phyloP scores from a whole-genome alignment of 2,797 vertebrate genomes.

The Chloroceryle amazona region DNA sequence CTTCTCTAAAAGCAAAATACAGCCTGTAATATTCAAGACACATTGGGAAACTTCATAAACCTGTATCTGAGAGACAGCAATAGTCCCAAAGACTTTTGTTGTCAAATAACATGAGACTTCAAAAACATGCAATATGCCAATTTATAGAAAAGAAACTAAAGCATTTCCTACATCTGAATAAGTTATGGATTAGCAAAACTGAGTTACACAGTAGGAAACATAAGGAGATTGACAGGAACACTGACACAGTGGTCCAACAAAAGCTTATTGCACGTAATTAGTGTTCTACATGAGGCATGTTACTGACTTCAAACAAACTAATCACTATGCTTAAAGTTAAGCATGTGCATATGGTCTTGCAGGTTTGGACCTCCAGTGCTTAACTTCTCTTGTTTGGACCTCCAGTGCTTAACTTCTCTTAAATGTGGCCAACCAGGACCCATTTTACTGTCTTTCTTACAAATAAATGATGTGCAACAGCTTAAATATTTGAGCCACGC shows the following conservation, averaged over 20 bases:
- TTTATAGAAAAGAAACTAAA: not conserved
- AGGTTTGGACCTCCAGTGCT: not conserved
- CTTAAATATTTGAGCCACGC: not conserved
- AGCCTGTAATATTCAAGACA: not conserved
- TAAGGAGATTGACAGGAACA: not conserved
- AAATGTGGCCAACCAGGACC: conserved; percentile 8
- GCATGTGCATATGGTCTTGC: conserved; percentile 39
- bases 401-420: not conserved
- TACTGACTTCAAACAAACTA: conserved; percentile 45
- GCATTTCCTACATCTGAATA: not conserved
- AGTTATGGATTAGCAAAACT: not conserved
- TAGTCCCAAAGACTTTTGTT: not conserved
- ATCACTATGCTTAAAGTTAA: not conserved
- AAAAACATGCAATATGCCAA: not conserved
- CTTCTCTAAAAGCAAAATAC: conserved; percentile 36
- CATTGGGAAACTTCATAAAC: not conserved
- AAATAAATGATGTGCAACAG: not conserved
- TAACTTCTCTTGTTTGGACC: not conserved
- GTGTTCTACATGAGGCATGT: not conserved
- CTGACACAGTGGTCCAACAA: not conserved
- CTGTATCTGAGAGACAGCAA: not conserved
- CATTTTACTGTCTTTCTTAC: not conserved
- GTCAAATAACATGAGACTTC: not conserved
- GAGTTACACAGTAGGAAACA: not conserved
- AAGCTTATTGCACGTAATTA: conserved; percentile 12